These are phyloP conservation scores for Acinonyx jubatus DNA, from an alignment of 2,113 vertebrate genomes.

Conservation along the genomic window DNA sequence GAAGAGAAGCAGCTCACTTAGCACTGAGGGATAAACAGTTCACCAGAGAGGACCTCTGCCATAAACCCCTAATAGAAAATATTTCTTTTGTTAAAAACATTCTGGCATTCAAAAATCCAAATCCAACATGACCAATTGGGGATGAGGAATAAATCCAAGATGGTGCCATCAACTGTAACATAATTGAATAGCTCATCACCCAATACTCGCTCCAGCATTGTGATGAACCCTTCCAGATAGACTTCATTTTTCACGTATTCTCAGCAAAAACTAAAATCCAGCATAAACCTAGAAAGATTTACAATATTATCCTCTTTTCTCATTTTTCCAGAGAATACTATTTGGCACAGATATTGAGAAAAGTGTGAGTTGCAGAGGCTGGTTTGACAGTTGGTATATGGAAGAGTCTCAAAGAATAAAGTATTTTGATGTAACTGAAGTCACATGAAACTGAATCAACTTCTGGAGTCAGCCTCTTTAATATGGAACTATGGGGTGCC, in stretches of 20 bases:
- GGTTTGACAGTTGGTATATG: conserved; percentile 44
- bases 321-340: neutral
- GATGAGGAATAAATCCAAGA: neutral
- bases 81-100: neutral
- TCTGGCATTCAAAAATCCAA: neutral
- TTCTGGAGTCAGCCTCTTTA: conserved; percentile 44
- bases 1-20: neutral
- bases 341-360: conserved; percentile 25
- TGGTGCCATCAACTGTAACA: neutral
- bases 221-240: neutral
- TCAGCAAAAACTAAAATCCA: conserved; percentile 42
- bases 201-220: neutral
- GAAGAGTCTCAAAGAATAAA: conserved; percentile 36
- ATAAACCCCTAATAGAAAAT: neutral
- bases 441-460: conserved; percentile 47
- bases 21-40: neutral
- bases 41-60: neutral
- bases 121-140: neutral
- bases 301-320: conserved; percentile 41
- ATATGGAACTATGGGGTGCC: conserved; percentile 42
- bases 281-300: neutral
- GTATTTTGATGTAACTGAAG: conserved; percentile 43
- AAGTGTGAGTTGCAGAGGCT: conserved; percentile 54
- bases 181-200: neutral
- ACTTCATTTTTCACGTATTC: neutral